Percentiles rank a stretch among this genome's conserved stretches.
Evolutionary conservation across 2,113 vertebrate species (phyloP).

Genomic region (Aleadryas rufinucha): DNA sequence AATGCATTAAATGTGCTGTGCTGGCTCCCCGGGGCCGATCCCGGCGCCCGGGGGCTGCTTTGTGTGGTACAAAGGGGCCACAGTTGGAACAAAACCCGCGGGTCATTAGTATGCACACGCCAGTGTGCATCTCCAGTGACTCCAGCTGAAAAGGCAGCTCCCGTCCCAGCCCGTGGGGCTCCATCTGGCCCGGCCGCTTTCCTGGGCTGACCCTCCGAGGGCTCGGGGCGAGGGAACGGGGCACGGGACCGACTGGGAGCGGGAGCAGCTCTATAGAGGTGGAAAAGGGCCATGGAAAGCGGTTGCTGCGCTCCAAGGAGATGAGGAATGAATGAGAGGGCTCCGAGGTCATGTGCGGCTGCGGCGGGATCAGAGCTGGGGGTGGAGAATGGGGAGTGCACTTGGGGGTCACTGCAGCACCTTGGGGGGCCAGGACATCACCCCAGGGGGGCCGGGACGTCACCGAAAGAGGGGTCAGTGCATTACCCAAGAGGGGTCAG

Average conservation of each 20-base stretch:
- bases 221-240: not conserved
- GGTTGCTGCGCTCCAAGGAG: not conserved
- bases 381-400: rapidly evolving
- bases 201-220: not conserved
- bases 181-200: not conserved
- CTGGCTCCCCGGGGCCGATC: constrained; percentile 14
- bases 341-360: not conserved
- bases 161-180: not conserved
- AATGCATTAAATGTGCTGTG: constrained; percentile 50
- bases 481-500: too few species aligned
- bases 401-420: not conserved
- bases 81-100: not conserved
- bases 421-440: not conserved
- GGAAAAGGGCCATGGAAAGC: not conserved
- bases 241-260: not conserved
- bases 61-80: constrained; percentile 37
- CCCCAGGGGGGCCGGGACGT: too few species aligned
- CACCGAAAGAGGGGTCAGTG: not conserved
- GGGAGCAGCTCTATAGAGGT: not conserved
- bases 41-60: constrained; percentile 9
- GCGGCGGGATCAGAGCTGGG: not conserved
- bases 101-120: constrained; percentile 1
- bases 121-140: not conserved
- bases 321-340: not conserved
- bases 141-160: constrained; percentile 35